Conservation (phyloP, 2,888 invertebrate genomes). For the Seladonia tumulorum region DNA sequence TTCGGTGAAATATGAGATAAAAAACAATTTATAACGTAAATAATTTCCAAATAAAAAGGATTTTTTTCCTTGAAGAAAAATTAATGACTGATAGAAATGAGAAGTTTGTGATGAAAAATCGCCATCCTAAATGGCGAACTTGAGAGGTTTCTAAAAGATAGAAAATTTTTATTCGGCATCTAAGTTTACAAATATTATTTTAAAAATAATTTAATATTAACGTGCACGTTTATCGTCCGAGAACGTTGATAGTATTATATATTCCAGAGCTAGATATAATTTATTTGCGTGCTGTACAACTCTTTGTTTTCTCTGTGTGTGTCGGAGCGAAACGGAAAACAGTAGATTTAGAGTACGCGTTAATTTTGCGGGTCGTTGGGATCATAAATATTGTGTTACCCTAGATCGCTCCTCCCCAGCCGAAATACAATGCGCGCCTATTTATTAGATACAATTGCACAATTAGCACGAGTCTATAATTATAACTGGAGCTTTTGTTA, state of each 20-base stretch:
- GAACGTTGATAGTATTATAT: not conserved
- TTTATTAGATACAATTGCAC: not conserved
- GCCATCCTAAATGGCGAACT: too few relatives aligned
- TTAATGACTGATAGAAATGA: too few relatives aligned
- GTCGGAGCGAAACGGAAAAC: not conserved
- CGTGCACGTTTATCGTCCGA: not conserved
- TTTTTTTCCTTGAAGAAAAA: too few relatives aligned
- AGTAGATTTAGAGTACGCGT: not conserved
- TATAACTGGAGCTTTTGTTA: conserved; percentile 4
- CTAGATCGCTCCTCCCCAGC: not conserved
- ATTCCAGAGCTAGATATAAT: not conserved
- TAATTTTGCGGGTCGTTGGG: not conserved
- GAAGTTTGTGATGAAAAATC: too few relatives aligned
- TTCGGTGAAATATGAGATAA: not conserved
- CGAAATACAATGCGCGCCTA: not conserved
- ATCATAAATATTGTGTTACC: not conserved
- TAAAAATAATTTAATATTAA: not conserved
- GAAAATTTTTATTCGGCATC: not conserved
- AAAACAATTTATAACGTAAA: too few relatives aligned
- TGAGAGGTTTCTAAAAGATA: too few relatives aligned
- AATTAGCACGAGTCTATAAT: not conserved
- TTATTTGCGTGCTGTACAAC: not conserved
- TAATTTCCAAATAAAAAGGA: too few relatives aligned
- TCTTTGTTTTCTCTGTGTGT: not conserved
- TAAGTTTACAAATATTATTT: not conserved